phyloP scores from a whole-genome alignment of 2,888 invertebrate genomes.

The Dryomyza anilis region DNA sequence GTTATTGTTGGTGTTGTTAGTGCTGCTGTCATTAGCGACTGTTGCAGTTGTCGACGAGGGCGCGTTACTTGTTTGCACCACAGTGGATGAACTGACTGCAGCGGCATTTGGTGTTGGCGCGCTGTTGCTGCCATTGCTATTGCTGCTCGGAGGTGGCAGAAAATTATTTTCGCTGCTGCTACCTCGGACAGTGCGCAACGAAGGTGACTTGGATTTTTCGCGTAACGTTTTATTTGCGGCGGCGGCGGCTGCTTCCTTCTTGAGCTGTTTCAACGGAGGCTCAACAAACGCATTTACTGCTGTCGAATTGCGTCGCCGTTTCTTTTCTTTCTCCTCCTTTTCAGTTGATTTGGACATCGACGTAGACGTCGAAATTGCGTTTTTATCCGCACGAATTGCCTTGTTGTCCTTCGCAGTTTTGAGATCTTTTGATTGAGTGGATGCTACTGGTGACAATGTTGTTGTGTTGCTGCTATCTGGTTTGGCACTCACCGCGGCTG shows the following conservation, averaged over 20 bases:
- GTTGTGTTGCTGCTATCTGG: no score
- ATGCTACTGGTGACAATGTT: conserved; percentile 21
- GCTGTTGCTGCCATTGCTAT: background rate
- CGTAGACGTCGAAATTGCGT: background rate
- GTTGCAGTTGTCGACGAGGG: background rate
- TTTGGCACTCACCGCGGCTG: no score
- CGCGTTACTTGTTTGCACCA: background rate
- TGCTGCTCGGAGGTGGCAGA: conserved; percentile 16
- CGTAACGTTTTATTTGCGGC: conserved; percentile 50
- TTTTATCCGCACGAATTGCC: conserved; percentile 21
- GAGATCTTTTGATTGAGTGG: conserved; percentile 13
- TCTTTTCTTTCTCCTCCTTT: conserved; percentile 63
- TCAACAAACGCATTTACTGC: conserved; percentile 58
- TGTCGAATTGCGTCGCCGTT: conserved; percentile 56
- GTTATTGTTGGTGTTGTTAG: background rate
- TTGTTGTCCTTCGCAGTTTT: conserved; percentile 34
- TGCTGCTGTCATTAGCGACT: conserved; percentile 8
- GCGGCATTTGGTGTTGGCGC: background rate
- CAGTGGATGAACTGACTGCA: conserved; percentile 2
- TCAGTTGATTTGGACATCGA: conserved; percentile 46
- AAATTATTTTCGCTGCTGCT: conserved; percentile 33
- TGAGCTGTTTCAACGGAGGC: conserved; percentile 56
- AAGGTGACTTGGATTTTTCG: conserved; percentile 57
- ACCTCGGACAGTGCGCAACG: conserved; percentile 43
- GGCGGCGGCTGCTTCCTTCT: conserved; percentile 56